A percentile compares a stretch with the other conserved stretches of the same genome.
Evolutionary conservation across 2,888 invertebrate genomes (phyloP).

Genomic region (Polydrusus pterygomalis): DNA sequence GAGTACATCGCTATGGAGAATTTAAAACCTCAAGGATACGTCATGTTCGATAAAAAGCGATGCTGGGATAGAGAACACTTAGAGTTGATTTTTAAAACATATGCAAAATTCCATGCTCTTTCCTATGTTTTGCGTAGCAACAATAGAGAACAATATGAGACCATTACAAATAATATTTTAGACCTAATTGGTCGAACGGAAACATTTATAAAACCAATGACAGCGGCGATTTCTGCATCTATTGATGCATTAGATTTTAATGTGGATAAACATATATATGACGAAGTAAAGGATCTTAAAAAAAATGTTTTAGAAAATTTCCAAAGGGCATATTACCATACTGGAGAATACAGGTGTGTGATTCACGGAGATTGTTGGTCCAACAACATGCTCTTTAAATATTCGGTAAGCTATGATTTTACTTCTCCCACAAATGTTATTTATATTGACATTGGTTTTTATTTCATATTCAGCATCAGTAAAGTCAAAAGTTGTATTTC

Average conservation of each 20-base stretch:
- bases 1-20: not conserved
- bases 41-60: not conserved
- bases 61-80: constrained; percentile 2
- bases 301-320: not conserved
- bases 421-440: too few relatives aligned
- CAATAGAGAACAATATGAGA: not conserved
- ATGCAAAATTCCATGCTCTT: not conserved
- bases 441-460: too few relatives aligned
- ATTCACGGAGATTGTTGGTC: not conserved
- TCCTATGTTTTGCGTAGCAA: not conserved
- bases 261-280: not conserved
- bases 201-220: not conserved
- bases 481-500: too few relatives aligned
- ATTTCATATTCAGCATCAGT: too few relatives aligned
- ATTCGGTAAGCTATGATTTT: not conserved
- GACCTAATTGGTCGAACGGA: not conserved
- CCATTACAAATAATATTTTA: not conserved
- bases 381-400: not conserved
- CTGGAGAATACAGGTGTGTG: not conserved
- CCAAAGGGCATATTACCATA: not conserved
- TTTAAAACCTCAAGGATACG: not conserved
- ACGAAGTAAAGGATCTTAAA: not conserved
- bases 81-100: not conserved
- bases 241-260: not conserved
- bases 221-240: not conserved